These are phyloP conservation scores for Pteruthius melanotis DNA, from an alignment of 2,113 vertebrate genomes.

Conservation along the genomic window DNA sequence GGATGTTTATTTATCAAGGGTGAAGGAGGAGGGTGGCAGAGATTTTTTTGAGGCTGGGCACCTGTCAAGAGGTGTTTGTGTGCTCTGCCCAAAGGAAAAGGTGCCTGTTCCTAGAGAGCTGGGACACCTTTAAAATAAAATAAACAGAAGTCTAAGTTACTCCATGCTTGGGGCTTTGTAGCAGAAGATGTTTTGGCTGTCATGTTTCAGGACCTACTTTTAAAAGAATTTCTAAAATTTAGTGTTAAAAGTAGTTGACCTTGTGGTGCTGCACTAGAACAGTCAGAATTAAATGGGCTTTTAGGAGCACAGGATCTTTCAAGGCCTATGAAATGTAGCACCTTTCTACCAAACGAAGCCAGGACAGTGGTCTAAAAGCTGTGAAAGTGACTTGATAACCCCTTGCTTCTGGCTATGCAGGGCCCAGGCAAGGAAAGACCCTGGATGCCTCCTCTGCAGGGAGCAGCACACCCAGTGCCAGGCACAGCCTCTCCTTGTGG, in stretches of 20 bases:
- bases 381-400: accelerated
- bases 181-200: neutral
- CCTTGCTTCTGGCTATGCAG: neutral
- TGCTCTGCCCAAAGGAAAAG: neutral
- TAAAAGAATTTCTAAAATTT: neutral
- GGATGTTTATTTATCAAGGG: neutral
- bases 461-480: accelerated
- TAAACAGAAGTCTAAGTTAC: neutral
- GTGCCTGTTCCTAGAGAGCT: neutral
- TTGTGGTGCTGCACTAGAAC: neutral
- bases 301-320: neutral
- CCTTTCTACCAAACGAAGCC: neutral
- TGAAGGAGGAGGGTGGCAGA: neutral
- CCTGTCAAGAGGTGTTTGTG: neutral
- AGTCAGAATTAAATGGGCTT: neutral
- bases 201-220: neutral
- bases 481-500: accelerated
- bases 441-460: neutral
- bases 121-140: neutral
- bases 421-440: no score
- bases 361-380: neutral
- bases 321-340: neutral
- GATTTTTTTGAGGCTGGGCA: neutral
- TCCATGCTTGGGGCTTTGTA: accelerated
- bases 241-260: neutral